Evolutionary conservation across 53 echinoderm and acorn worm genomes (phyloP).

Genomic region (Astropecten irregularis): DNA sequence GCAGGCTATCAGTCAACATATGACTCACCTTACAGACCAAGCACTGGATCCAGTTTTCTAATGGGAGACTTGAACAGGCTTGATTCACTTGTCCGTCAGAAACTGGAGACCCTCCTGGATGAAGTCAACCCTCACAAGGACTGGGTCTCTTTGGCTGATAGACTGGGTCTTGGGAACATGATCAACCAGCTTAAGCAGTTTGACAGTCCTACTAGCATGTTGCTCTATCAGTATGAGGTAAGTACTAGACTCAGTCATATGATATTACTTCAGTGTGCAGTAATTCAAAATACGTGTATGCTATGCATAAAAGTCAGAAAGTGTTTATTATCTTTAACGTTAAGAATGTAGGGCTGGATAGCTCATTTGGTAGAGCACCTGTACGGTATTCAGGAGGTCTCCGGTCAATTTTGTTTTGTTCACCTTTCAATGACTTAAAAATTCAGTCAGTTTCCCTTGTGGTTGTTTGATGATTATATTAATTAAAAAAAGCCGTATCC

Average conservation of each 20-base stretch:
- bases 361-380: too few relatives aligned
- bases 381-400: too few relatives aligned
- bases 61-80: conserved; percentile 72
- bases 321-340: background rate
- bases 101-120: conserved; percentile 69
- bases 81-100: conserved; percentile 52
- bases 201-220: conserved; percentile 74
- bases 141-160: conserved; percentile 83
- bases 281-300: background rate
- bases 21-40: background rate
- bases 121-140: conserved; percentile 58
- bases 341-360: too few relatives aligned
- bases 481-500: too few relatives aligned
- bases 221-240: conserved; percentile 90
- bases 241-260: background rate
- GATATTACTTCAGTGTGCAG: background rate
- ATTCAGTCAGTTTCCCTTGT: too few relatives aligned
- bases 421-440: too few relatives aligned
- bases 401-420: too few relatives aligned
- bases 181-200: conserved; percentile 71
- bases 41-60: background rate
- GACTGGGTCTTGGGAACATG: conserved; percentile 87
- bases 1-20: background rate
- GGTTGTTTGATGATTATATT: too few relatives aligned
- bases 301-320: background rate